phyloP scores from a whole-genome alignment of 2,113 vertebrate genomes.

The Dendrocopos noguchii region DNA sequence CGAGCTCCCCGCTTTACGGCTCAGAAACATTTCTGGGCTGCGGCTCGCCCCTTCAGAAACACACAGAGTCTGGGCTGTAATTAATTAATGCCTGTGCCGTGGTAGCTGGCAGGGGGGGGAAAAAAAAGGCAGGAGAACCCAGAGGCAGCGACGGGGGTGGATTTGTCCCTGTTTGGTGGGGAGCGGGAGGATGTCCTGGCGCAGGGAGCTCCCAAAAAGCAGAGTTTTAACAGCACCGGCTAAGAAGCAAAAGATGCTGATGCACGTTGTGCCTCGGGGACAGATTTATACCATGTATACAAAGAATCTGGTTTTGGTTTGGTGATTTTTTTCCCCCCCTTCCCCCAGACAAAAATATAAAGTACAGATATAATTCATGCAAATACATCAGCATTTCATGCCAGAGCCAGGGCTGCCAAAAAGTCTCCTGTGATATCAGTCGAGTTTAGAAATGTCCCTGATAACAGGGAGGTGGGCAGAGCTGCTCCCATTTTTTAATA shows the following conservation, averaged over 20 bases:
- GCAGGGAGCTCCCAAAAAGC: background rate
- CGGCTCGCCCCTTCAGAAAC: background rate
- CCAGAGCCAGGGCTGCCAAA: background rate
- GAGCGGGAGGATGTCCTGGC: background rate
- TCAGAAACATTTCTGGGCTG: slow-evolving; percentile 5
- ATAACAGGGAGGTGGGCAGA: background rate
- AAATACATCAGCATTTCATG: background rate
- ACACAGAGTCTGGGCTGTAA: background rate
- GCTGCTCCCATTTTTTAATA: background rate
- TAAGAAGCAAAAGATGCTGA: background rate
- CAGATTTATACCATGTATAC: rapidly evolving
- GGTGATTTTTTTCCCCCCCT: no score
- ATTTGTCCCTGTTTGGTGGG: background rate
- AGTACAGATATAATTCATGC: background rate
- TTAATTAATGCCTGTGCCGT: slow-evolving; percentile 48
- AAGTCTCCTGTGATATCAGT: background rate
- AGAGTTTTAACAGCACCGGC: background rate
- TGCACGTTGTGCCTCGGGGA: rapidly evolving
- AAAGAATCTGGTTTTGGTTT: background rate
- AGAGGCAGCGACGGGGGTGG: rapidly evolving
- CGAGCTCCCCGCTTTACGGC: background rate
- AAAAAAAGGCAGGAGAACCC: background rate
- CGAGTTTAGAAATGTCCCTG: background rate
- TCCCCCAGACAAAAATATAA: background rate
- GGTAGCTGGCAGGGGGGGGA: background rate